Percentiles rank a stretch among this genome's conserved stretches.
Conservation (phyloP, 2,113 vertebrate genomes). For the Isurus oxyrinchus region DNA sequence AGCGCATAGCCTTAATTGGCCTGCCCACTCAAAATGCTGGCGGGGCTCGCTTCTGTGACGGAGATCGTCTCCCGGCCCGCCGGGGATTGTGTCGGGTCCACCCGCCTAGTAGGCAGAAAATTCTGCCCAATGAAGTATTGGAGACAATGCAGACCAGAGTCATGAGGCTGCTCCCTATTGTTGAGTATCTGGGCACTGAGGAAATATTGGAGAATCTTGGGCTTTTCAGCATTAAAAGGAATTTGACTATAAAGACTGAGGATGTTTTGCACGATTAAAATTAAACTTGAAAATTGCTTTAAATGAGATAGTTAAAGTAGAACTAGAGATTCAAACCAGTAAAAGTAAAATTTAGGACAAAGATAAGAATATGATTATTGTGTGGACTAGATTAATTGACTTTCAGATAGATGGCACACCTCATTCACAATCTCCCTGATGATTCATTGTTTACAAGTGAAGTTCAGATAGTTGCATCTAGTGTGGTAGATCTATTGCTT, state of each 20-base stretch:
- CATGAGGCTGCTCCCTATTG: background rate
- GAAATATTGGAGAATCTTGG: background rate
- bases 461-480: background rate
- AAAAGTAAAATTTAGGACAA: background rate
- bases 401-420: background rate
- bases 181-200: background rate
- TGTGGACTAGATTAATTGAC: background rate
- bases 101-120: no score
- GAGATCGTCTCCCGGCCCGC: no score
- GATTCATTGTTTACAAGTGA: background rate
- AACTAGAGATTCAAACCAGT: background rate
- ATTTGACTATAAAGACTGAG: background rate
- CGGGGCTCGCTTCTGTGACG: no score
- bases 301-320: background rate
- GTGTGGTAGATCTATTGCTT: background rate
- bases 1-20: no score
- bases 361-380: background rate
- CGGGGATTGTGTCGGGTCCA: no score
- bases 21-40: no score
- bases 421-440: background rate
- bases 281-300: background rate
- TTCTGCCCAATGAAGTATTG: background rate
- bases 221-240: background rate
- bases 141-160: background rate
- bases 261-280: background rate